Conservation (phyloP, 2,113 vertebrate genomes). For the Catharus bicknelli region DNA sequence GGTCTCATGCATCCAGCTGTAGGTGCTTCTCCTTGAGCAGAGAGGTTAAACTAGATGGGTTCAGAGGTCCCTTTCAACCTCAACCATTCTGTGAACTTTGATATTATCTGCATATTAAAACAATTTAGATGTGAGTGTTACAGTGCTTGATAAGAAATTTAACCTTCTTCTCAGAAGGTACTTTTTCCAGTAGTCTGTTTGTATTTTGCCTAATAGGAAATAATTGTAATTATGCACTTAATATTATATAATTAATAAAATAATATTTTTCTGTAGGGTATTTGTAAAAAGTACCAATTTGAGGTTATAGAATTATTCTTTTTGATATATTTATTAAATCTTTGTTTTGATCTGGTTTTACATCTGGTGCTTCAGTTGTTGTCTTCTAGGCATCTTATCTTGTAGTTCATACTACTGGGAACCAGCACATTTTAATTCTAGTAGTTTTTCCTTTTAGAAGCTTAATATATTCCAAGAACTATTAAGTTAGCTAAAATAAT, state of each 20-base stretch:
- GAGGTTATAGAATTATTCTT: background rate
- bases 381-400: background rate
- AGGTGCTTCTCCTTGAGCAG: background rate
- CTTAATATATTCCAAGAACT: background rate
- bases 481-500: background rate
- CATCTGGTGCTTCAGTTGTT: background rate
- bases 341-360: background rate
- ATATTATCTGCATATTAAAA: background rate
- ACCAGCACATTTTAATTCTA: background rate
- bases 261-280: background rate
- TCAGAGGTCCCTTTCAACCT: background rate
- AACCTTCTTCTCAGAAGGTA: rapidly evolving
- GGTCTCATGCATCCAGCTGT: background rate
- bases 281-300: background rate
- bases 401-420: background rate
- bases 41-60: background rate
- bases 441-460: background rate
- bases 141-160: background rate
- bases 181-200: background rate
- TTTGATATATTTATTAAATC: background rate
- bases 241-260: background rate
- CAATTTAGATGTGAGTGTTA: background rate
- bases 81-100: background rate
- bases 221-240: background rate
- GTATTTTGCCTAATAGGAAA: background rate